Percentiles rank a stretch among this genome's conserved stretches.
Conservation (phyloP, 1,140 invertebrate genomes). For the Drosophila sp. region DNA sequence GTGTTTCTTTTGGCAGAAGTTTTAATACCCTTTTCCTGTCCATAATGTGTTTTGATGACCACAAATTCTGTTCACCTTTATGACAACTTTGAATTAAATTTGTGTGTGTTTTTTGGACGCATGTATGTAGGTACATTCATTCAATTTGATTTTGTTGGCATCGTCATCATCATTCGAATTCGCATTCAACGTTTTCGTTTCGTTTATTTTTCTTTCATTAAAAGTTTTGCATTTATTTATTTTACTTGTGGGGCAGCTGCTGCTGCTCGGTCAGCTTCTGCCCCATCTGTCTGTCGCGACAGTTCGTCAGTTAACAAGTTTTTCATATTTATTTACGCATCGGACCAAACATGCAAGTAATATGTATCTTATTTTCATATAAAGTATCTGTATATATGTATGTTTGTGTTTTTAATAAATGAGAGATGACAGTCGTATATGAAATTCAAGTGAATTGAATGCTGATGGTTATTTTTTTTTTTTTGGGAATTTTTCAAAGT, state of each 20-base stretch:
- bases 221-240: conserved; percentile 69
- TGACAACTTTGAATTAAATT: conserved; percentile 2
- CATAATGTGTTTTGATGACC: conserved; percentile 1
- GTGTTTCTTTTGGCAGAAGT: neutral
- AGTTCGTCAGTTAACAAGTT: conserved; percentile 40
- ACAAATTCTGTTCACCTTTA: conserved; percentile 1
- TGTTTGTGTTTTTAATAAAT: conserved; percentile 12
- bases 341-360: conserved; percentile 37
- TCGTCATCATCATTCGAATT: conserved; percentile 12
- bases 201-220: conserved; percentile 69
- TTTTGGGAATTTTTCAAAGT: conserved; percentile 42
- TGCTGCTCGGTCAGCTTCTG: conserved; percentile 30
- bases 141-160: conserved; percentile 28
- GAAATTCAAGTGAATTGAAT: conserved; percentile 35
- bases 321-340: conserved; percentile 36
- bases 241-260: conserved; percentile 35
- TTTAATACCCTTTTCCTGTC: conserved; percentile 6
- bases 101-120: conserved; percentile 9
- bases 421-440: conserved; percentile 17
- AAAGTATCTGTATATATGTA: neutral
- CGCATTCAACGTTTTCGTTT: conserved; percentile 15
- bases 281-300: conserved; percentile 3
- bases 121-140: conserved; percentile 22
- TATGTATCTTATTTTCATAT: conserved; percentile 30
- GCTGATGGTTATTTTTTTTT: conserved; percentile 8